Evolutionary conservation across 2,888 invertebrate genomes (phyloP), one percentile per base, ranked within the genome.

Genomic region (Amaurobius ferox): DNA sequence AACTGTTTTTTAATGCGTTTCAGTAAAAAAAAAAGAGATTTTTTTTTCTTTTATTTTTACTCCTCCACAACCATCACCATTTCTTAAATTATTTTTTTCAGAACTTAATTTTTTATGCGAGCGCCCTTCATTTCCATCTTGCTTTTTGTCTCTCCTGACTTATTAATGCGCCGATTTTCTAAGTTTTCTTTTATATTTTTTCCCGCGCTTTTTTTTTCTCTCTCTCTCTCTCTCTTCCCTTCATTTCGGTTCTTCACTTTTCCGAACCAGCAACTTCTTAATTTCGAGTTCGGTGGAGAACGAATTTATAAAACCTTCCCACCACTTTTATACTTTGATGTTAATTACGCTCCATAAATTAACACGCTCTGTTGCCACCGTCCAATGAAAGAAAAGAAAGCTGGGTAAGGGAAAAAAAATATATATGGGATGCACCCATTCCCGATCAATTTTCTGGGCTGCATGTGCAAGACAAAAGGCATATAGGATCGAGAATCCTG

Each of bases 1-100:
- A 85, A 85, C 83, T 85, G 83, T 85, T 85, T 85, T 85, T 85
- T 85, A 85, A 85, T 85, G 83, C 83, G 83, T 85, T 77, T 77
- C 64, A 30, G 23, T 11, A 35, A 62, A 62, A 73, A 66, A 68
- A 39, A 76, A 61, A 30, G n/a, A n/a, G n/a, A n/a, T n/a, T 19
- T 19, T 55, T 72, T 72, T 55, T 67, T 70, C 30, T 40, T 39
- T 32, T 19, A 16, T 55, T 55, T 55, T 55, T 55, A 55, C 23
- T 32, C 32, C 28, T 67, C 32, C 55, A 28, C n/a, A 55, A 35
- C 39, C 16, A 35, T 40, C 39, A 40, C 40, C 68, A 68, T 68
- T 68, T 68, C 68, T 68, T 64, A 28, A 39, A 40, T 40, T 26
- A 39, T 80, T 80, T 80, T 80, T 67, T 66, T 44, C 19, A 6